phyloP scores from a whole-genome alignment of 2,113 vertebrate species.

The Passer domesticus region DNA sequence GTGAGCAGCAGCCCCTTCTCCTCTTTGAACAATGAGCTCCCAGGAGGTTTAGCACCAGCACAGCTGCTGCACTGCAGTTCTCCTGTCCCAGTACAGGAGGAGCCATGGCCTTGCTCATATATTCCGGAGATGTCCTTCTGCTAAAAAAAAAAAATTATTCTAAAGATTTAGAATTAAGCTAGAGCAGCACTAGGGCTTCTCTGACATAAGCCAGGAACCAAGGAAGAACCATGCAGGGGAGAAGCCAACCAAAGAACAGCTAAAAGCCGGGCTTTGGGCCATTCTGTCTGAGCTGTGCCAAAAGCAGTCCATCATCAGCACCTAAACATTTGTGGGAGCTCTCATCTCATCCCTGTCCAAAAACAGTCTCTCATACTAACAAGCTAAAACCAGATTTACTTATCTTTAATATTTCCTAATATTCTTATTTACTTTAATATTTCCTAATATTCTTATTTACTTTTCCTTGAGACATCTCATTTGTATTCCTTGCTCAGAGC shows the following conservation, averaged over 20 bases:
- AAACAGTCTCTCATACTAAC: not conserved
- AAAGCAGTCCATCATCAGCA: not conserved
- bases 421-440: conserved; percentile 14
- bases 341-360: not conserved
- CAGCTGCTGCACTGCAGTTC: not conserved
- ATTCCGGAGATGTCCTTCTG: not conserved
- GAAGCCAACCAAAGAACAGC: not conserved
- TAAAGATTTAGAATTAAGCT: not conserved
- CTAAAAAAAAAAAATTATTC: not conserved
- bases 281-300: not conserved
- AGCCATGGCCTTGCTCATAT: not conserved
- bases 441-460: conserved; percentile 24
- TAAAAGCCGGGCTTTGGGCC: not conserved
- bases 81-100: not conserved
- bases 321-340: not conserved
- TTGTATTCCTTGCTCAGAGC: not conserved
- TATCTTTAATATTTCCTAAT: not conserved
- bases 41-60: not conserved
- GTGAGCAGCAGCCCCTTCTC: not conserved
- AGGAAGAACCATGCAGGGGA: not conserved
- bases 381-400: not conserved
- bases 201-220: not conserved
- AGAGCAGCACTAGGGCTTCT: not conserved
- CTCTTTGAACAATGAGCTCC: not conserved
- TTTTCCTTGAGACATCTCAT: conserved; percentile 10